A percentile compares a stretch with the other conserved stretches of the same genome.
Evolutionary conservation across 2,113 vertebrate species (phyloP).

Genomic region (Ptilonorhynchus violaceus): DNA sequence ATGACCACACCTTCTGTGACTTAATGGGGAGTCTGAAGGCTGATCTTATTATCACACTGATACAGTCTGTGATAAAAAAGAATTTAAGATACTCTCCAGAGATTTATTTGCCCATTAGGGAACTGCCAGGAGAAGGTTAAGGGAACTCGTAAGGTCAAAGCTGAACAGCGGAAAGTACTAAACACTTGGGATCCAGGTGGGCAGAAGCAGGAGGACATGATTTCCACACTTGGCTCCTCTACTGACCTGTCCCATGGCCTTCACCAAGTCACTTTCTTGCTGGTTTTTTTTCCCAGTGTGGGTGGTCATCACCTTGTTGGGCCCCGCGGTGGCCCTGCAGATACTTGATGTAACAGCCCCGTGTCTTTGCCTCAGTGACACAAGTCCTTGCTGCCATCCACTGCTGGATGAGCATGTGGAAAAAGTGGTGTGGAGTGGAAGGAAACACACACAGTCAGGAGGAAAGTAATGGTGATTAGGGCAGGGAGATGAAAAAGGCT

Average conservation of each 20-base stretch:
- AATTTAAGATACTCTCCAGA: slow-evolving; percentile 79
- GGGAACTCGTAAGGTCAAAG: slow-evolving; percentile 76
- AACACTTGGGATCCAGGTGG: slow-evolving; percentile 40
- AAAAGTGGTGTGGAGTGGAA: neutral
- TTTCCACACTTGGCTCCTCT: neutral
- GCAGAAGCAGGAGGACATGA: neutral
- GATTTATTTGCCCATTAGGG: slow-evolving; percentile 81
- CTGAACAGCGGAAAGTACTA: slow-evolving; percentile 67
- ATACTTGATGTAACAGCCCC: neutral
- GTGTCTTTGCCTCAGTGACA: neutral
- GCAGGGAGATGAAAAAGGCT: neutral
- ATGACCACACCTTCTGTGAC: slow-evolving; percentile 80
- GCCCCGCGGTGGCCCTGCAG: neutral
- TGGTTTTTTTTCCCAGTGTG: neutral
- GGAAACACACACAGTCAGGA: neutral
- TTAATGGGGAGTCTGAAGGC: slow-evolving; percentile 81
- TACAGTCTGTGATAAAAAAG: slow-evolving; percentile 79
- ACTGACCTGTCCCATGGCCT: neutral
- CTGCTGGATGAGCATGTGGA: accelerated
- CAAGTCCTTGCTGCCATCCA: neutral
- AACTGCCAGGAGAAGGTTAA: slow-evolving; percentile 78
- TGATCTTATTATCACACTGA: slow-evolving; percentile 79
- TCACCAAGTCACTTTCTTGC: neutral
- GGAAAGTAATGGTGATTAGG: neutral
- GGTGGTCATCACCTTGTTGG: neutral